Percentiles rank a stretch among this genome's conserved stretches.
Conservation (phyloP, 2,113 vertebrate species). For the Pleuronectes platessa region DNA sequence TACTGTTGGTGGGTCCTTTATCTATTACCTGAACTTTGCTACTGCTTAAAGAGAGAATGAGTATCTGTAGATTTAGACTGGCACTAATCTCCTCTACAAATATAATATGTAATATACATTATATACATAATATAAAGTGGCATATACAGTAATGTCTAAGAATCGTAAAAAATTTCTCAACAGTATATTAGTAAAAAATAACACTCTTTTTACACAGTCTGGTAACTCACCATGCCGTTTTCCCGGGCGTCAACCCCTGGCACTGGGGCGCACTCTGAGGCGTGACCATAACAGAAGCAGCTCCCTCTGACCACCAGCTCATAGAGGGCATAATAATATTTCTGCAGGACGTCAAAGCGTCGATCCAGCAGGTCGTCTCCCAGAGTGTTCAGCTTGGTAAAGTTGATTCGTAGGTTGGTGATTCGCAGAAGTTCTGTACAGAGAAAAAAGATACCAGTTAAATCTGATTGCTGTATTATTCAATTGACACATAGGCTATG, state of each 20-base stretch:
- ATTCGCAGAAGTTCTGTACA: slow-evolving; percentile 81
- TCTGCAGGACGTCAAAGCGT: slow-evolving; percentile 81
- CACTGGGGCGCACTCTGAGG: slow-evolving; percentile 83
- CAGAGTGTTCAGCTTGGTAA: slow-evolving; percentile 85
- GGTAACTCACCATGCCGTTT: slow-evolving; percentile 82
- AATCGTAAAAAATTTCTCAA: no score
- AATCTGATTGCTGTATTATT: neutral
- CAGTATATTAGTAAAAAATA: no score
- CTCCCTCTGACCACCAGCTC: slow-evolving; percentile 85
- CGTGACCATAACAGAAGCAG: slow-evolving; percentile 86
- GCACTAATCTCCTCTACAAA: no score
- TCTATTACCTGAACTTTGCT: no score
- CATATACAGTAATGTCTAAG: no score
- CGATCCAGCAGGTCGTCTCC: slow-evolving; percentile 83
- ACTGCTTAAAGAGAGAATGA: no score
- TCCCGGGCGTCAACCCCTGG: slow-evolving; percentile 64
- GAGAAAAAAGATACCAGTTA: neutral
- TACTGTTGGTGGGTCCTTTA: no score
- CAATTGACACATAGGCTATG: neutral
- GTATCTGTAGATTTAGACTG: no score
- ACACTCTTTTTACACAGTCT: no score
- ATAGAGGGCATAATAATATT: slow-evolving; percentile 84
- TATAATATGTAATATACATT: no score
- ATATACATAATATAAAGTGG: no score
- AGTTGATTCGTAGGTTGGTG: slow-evolving; percentile 85